These are phyloP conservation scores for Hirtodrosophila confusa DNA, from an alignment of 2,888 invertebrate species.

Conservation along the genomic window DNA sequence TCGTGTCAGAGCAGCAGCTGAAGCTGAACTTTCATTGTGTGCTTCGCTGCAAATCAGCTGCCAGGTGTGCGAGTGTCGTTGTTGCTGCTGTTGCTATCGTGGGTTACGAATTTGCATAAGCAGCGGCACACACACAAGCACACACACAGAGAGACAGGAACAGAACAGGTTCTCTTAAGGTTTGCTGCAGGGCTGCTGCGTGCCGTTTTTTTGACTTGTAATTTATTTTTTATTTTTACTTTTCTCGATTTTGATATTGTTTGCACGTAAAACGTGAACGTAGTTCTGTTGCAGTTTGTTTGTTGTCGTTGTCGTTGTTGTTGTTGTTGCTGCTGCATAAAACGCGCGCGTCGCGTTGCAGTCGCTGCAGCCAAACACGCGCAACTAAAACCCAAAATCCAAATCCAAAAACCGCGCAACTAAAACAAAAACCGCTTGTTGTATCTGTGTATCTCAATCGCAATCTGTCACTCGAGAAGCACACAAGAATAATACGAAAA, in stretches of 20 bases:
- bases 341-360: conserved; percentile 56
- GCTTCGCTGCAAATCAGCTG: conserved; percentile 62
- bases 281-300: conserved; percentile 4
- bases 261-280: conserved; percentile 1
- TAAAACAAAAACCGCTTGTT: conserved; percentile 28
- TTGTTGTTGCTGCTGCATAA: conserved; percentile 32
- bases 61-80: conserved; percentile 56
- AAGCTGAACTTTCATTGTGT: conserved; percentile 53
- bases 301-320: conserved; percentile 23
- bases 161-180: conserved; percentile 55
- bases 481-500: conserved; percentile 9
- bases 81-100: conserved; percentile 21
- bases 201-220: conserved; percentile 17
- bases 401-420: conserved; percentile 40
- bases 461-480: conserved; percentile 26
- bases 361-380: conserved; percentile 55
- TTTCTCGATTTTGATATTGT: conserved; percentile 16
- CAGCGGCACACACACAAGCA: conserved; percentile 25
- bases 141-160: conserved; percentile 14
- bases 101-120: conserved; percentile 49
- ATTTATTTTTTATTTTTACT: conserved; percentile 13
- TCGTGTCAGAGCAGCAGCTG: conserved; percentile 39
- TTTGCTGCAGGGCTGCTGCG: conserved; percentile 44
- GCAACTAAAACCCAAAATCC: conserved; percentile 49
- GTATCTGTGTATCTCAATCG: conserved; percentile 21